Percentiles rank a stretch among this genome's conserved stretches.
Conservation (phyloP, 1,140 invertebrate species). For the Microplitis mediator region DNA sequence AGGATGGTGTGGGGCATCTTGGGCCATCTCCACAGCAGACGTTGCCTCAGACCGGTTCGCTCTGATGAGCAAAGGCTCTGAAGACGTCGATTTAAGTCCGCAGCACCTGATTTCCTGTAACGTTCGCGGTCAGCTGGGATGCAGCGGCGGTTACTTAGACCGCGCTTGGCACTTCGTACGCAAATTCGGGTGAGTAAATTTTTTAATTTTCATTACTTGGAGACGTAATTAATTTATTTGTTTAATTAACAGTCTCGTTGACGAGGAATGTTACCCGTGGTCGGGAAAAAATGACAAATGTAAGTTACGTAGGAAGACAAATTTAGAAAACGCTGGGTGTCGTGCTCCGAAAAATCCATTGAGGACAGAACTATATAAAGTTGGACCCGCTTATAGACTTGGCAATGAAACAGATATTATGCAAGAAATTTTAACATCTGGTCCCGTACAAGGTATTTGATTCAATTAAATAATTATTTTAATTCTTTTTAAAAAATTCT, state of each 20-base stretch:
- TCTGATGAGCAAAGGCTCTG: conserved; percentile 80
- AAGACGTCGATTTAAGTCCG: conserved; percentile 74
- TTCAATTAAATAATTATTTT: conserved; percentile 4
- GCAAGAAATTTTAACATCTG: conserved; percentile 87
- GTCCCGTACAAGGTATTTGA: conserved; percentile 88
- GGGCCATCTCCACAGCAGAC: conserved; percentile 86
- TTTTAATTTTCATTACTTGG: neutral
- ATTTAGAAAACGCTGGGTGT: conserved; percentile 65
- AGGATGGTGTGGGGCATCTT: conserved; percentile 90
- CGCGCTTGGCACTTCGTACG: conserved; percentile 88
- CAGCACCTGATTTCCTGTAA: conserved; percentile 90
- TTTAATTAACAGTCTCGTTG: conserved; percentile 69
- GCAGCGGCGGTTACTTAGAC: conserved; percentile 86
- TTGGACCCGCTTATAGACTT: conserved; percentile 84
- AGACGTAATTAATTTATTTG: neutral
- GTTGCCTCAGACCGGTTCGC: conserved; percentile 81
- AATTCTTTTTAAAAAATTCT: neutral
- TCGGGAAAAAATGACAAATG: conserved; percentile 68
- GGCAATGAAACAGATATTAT: conserved; percentile 83
- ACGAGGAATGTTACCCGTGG: conserved; percentile 84
- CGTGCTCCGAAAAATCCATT: conserved; percentile 49
- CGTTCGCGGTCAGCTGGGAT: conserved; percentile 75
- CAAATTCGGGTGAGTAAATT: conserved; percentile 73
- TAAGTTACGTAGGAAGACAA: conserved; percentile 60
- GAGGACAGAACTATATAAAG: conserved; percentile 72